phyloP scores from a whole-genome alignment of 2,797 vertebrate genomes.

The Pantherophis vulpinus region DNA sequence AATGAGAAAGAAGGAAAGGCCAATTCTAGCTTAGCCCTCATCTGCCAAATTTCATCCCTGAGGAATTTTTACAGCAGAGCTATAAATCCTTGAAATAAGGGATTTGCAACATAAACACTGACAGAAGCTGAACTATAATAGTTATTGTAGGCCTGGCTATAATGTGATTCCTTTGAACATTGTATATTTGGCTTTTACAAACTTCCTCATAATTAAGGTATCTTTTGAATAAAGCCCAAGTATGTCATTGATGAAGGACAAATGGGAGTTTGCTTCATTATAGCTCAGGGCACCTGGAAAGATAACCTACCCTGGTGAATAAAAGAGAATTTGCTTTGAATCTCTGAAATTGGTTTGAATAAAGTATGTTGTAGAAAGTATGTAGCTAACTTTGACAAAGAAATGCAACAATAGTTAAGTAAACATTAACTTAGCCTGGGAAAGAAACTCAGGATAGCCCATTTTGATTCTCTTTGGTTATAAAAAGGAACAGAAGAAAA shows the following conservation, averaged over 20 bases:
- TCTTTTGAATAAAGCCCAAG: not conserved
- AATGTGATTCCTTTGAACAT: not conserved
- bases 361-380: not conserved
- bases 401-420: not conserved
- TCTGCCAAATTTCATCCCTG: constrained; percentile 49
- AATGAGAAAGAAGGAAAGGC: constrained; percentile 36
- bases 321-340: not conserved
- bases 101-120: constrained; percentile 51
- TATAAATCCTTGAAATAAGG: constrained; percentile 53
- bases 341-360: not conserved
- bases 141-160: not conserved
- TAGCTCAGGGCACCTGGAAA: not conserved
- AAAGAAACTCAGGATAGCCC: not conserved
- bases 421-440: not conserved
- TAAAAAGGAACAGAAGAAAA: not conserved
- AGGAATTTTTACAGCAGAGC: constrained; percentile 45
- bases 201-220: not conserved
- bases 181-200: constrained; percentile 1
- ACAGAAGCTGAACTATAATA: constrained; percentile 31
- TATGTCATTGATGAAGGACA: not conserved
- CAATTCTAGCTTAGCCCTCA: constrained; percentile 36
- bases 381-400: not conserved
- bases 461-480: not conserved
- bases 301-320: not conserved
- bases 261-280: not conserved